Conservation (phyloP, 2,113 vertebrate species). For the Rhinoptilus africanus region DNA sequence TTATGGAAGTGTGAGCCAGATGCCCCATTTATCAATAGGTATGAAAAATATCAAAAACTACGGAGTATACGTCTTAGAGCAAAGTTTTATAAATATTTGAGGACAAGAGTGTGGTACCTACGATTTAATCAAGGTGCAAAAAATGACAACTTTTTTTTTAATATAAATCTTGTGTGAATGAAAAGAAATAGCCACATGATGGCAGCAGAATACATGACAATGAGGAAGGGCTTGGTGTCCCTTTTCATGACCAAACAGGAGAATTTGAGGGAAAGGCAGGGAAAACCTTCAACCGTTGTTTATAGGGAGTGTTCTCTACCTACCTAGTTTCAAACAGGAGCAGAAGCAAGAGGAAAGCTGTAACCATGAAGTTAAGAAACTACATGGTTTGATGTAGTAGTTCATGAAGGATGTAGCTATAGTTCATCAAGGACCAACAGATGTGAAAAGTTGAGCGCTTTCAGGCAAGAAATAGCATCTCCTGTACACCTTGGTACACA, state of each 20-base stretch:
- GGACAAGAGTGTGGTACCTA: not conserved
- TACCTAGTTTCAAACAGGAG: not conserved
- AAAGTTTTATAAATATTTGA: not conserved
- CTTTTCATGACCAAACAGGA: not conserved
- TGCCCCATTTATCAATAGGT: not conserved
- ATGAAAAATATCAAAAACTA: not conserved
- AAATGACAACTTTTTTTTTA: not conserved
- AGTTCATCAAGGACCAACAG: not conserved
- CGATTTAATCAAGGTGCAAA: not conserved
- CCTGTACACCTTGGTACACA: not conserved
- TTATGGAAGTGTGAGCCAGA: not conserved
- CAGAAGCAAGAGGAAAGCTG: not conserved
- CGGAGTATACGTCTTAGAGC: not conserved
- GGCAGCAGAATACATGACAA: conserved; percentile 52
- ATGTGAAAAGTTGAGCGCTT: not conserved
- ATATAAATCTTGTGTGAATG: not conserved
- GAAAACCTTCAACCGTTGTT: not conserved
- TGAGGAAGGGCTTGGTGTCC: not conserved
- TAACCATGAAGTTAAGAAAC: not conserved
- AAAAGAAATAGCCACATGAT: conserved; percentile 55
- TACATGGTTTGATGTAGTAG: not conserved
- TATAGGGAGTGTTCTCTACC: not conserved
- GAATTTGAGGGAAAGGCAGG: not conserved
- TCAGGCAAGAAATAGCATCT: not conserved
- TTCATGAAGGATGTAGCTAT: not conserved